phyloP scores from a whole-genome alignment of 2,888 invertebrate genomes.

The Gastracanthus pulcherrimus region DNA sequence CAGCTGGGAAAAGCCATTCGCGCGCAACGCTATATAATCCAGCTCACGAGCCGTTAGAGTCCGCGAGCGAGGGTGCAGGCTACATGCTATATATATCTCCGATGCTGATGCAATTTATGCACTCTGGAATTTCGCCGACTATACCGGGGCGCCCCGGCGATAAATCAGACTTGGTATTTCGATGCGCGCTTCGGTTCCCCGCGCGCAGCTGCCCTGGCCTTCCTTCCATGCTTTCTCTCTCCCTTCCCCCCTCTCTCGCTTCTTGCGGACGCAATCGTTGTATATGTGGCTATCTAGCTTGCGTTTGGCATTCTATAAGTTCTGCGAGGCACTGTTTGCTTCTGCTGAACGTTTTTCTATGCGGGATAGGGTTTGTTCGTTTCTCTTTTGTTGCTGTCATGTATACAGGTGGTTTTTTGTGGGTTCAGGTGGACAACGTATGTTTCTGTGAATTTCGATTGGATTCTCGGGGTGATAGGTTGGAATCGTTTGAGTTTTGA shows the following conservation, averaged over 20 bases:
- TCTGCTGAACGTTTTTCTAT: too few relatives aligned
- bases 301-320: neutral
- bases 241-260: neutral
- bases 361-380: too few relatives aligned
- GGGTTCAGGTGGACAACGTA: too few relatives aligned
- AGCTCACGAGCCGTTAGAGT: too few relatives aligned
- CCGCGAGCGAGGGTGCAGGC: neutral
- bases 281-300: too few relatives aligned
- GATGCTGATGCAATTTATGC: constrained; percentile 39
- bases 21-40: too few relatives aligned
- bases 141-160: neutral
- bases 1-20: neutral
- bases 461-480: too few relatives aligned
- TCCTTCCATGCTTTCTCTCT: neutral
- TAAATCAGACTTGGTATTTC: constrained; percentile 41
- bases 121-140: constrained; percentile 29
- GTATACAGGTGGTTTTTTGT: too few relatives aligned
- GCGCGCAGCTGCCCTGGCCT: neutral
- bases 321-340: neutral
- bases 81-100: neutral
- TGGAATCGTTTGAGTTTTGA: too few relatives aligned
- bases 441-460: too few relatives aligned
- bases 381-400: too few relatives aligned
- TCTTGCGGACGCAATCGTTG: too few relatives aligned
- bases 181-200: neutral